Evolutionary conservation across 2,797 vertebrate species (phyloP), one percentile per base, ranked within the genome.

Genomic region (Eremophila alpestris): DNA sequence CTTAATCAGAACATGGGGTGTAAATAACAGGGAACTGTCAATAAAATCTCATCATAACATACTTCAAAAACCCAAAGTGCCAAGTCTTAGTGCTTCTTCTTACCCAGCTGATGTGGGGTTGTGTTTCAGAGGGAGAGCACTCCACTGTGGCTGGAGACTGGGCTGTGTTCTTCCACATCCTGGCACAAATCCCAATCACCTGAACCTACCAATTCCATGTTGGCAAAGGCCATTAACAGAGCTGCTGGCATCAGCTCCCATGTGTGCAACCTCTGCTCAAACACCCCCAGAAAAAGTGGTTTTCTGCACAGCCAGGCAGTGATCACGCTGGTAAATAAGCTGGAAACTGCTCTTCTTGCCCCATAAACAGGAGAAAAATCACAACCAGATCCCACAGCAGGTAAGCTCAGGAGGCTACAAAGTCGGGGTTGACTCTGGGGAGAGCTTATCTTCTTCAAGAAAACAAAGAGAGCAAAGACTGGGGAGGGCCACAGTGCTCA

Each of bases 191-290:
- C 55, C 54, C 26, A 65, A 16, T 40, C 40, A 69, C 76, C 40
- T n/a, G 54, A 49, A 29, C 19, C 17, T 22, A 4, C 17, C 12
- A 46, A 79, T 62, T 21, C 63, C 0, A 0, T 0, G 0, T 18
- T 64, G 78, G 54, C 67, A 59, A 63, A 55, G 6, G 16, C 49
- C 3, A 3, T 29, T 24, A 34, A 16, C 36, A 16, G 65, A 75
- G 16, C 22, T 43, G 52, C 45, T 2, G 1, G 10, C 32, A 18
- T 13, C 1, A 8, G 26, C 45, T 77, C 65, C 62, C 0, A 0
- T 0, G 4, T 26, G 62, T 14, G 41, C 17, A 32, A n/a, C 9
- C 73, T 51, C 52, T 74, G 69, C 78, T 75, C 82, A 51, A 59
- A n/a, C 23, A 16, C 1, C 18, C 51, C 13, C 59, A 13, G 19